These are phyloP conservation scores for Trichopria drosophilae DNA, from an alignment of 2,888 invertebrate genomes.

Conservation along the genomic window DNA sequence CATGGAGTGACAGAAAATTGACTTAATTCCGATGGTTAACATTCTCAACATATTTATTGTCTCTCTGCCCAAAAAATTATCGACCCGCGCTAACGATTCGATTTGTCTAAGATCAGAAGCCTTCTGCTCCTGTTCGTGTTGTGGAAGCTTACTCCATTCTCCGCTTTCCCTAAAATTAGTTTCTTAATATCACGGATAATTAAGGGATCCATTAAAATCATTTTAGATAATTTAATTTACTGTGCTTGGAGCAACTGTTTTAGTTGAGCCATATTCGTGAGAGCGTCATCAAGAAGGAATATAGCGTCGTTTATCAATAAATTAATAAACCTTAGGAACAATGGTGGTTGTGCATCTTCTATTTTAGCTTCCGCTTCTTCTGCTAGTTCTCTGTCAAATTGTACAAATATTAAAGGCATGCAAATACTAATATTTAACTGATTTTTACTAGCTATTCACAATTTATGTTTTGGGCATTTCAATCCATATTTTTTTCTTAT, in stretches of 20 bases:
- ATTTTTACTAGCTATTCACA: neutral
- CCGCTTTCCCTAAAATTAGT: slow-evolving; percentile 66
- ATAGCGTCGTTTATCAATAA: slow-evolving; percentile 97
- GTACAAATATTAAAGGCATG: slow-evolving; percentile 17
- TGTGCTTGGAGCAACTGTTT: slow-evolving; percentile 78
- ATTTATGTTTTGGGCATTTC: slow-evolving; percentile 3
- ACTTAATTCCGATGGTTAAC: slow-evolving; percentile 75
- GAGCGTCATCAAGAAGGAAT: slow-evolving; percentile 89
- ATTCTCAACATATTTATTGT: slow-evolving; percentile 83
- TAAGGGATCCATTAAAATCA: neutral
- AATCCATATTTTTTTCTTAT: neutral
- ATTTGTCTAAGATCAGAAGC: slow-evolving; percentile 72
- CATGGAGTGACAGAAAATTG: slow-evolving; percentile 85
- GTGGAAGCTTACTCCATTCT: slow-evolving; percentile 73
- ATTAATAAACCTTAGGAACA: slow-evolving; percentile 94
- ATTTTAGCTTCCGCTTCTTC: slow-evolving; percentile 81
- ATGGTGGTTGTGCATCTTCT: slow-evolving; percentile 86
- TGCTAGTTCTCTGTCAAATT: slow-evolving; percentile 68
- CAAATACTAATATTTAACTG: slow-evolving; percentile 7
- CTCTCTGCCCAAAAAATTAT: slow-evolving; percentile 88
- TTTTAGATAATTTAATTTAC: slow-evolving; percentile 53
- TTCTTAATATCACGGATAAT: slow-evolving; percentile 3
- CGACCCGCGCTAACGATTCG: slow-evolving; percentile 84
- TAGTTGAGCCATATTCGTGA: slow-evolving; percentile 86
- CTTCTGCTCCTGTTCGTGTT: slow-evolving; percentile 76